Percentiles rank a stretch among this genome's conserved stretches.
Evolutionary conservation across 2,797 vertebrate species (phyloP).

Genomic region (Muraenolepis orangiensis): DNA sequence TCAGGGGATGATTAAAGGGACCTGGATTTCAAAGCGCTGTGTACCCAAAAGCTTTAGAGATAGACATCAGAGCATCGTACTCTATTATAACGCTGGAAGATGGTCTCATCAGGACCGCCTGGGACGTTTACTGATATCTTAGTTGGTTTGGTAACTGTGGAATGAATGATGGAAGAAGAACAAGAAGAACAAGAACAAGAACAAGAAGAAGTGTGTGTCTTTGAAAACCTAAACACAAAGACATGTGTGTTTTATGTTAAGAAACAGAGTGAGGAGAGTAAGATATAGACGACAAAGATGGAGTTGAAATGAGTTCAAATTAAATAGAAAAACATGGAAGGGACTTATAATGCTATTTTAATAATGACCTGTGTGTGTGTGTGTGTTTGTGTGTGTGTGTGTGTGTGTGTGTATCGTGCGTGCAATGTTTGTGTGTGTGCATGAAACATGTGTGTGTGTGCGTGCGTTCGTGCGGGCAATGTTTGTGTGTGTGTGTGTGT

Average conservation of each 20-base stretch:
- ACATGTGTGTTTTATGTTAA: background rate
- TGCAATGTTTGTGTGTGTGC: constrained; percentile 5
- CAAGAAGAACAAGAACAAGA: background rate
- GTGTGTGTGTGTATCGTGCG: background rate
- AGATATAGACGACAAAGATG: background rate
- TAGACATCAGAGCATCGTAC: constrained; percentile 9
- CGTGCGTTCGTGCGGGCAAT: no score
- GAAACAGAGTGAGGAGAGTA: no score
- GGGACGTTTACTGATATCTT: background rate
- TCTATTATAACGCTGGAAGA: constrained; percentile 35
- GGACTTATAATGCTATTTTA: background rate
- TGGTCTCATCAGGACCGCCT: constrained; percentile 28
- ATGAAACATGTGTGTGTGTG: constrained; percentile 1
- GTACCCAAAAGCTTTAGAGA: constrained; percentile 41
- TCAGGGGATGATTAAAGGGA: constrained; percentile 28
- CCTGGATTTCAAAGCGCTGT: constrained; percentile 34
- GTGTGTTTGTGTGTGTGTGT: background rate
- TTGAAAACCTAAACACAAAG: background rate
- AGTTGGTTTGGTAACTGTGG: background rate
- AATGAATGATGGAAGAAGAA: background rate
- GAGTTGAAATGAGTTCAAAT: background rate
- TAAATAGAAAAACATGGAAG: background rate
- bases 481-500: background rate
- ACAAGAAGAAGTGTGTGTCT: background rate
- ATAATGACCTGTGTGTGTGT: background rate